Percentiles rank a stretch among this genome's conserved stretches.
Evolutionary conservation across 2,113 vertebrate species (phyloP).

Genomic region (Gymnobelideus leadbeateri): DNA sequence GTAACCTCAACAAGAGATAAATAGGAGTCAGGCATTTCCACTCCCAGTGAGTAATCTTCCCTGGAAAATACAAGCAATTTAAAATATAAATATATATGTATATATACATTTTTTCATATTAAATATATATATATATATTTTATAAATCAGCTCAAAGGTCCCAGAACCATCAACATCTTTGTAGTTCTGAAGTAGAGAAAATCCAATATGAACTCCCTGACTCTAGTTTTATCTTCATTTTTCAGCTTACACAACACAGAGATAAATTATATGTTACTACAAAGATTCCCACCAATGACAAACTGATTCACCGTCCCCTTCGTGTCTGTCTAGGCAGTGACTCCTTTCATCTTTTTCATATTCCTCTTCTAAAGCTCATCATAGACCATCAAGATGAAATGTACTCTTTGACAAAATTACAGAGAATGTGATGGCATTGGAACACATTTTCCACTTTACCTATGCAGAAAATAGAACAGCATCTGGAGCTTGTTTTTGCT

Average conservation of each 20-base stretch:
- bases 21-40: neutral
- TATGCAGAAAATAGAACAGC: conserved; percentile 17
- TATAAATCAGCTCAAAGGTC: neutral
- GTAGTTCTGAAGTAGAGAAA: neutral
- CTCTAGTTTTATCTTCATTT: conserved; percentile 64
- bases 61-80: neutral
- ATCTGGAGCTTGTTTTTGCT: neutral
- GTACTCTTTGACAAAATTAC: conserved; percentile 41
- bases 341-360: conserved; percentile 69
- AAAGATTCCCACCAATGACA: conserved; percentile 69
- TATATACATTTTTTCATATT: neutral
- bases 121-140: neutral
- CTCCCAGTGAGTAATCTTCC: neutral
- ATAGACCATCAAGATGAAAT: conserved; percentile 15
- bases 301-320: conserved; percentile 65
- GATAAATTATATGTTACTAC: conserved; percentile 73
- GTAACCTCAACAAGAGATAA: neutral
- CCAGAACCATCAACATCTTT: neutral
- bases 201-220: neutral
- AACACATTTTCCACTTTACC: conserved; percentile 58
- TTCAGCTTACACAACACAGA: conserved; percentile 52
- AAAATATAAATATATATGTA: neutral
- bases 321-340: neutral
- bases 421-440: conserved; percentile 6
- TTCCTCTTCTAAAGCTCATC: conserved; percentile 60